These are phyloP conservation scores for Myotis myotis DNA, from an alignment of 2,797 vertebrate genomes.

Conservation along the genomic window DNA sequence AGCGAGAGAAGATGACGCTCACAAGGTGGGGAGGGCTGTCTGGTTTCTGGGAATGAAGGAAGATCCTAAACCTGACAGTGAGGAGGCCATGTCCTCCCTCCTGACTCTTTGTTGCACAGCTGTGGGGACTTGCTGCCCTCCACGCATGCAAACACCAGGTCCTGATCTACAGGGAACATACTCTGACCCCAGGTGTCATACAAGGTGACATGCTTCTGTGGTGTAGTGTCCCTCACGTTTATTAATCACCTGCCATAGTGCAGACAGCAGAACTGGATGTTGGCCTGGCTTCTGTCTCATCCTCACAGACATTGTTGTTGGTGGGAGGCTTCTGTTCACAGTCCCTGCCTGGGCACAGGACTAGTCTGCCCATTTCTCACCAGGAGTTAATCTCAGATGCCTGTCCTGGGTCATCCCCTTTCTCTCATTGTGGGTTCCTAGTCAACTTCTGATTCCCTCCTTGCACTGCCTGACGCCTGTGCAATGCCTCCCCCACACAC, in stretches of 20 bases:
- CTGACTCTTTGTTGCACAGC: neutral
- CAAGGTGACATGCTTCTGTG: neutral
- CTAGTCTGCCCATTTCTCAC: neutral
- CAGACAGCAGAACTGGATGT: neutral
- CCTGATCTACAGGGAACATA: neutral
- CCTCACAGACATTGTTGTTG: neutral
- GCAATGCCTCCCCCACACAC: no score
- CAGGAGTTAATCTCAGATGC: neutral
- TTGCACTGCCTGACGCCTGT: no score
- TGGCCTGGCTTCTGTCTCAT: neutral
- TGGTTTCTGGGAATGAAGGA: neutral
- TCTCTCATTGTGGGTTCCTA: neutral
- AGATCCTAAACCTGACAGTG: neutral
- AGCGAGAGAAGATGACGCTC: neutral
- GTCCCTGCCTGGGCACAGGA: neutral
- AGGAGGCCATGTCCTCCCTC: neutral
- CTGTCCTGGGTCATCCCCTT: neutral
- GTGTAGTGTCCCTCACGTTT: neutral
- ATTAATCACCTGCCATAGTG: neutral
- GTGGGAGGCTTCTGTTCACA: neutral
- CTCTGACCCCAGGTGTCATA: neutral
- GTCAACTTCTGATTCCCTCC: neutral
- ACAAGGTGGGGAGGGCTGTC: neutral
- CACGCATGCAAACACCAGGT: neutral
- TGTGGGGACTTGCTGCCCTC: neutral